Base-by-base conservation (phyloP, 2,797 vertebrate genomes). In the Antrozous pallidus region DNA sequence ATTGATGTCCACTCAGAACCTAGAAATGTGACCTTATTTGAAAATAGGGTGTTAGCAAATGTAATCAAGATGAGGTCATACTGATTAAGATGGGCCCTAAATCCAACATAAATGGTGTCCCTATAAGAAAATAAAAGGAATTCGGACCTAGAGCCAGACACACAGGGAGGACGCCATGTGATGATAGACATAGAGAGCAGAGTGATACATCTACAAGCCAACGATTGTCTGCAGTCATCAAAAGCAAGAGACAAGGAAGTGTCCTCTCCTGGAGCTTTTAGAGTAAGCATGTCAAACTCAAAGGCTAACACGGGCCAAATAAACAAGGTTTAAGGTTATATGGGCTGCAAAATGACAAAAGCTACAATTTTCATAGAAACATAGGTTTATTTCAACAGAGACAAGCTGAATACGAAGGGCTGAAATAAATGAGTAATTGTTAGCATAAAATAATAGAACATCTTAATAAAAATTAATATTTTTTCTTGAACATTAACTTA, bases 21-120 rank as follows among this genome's bases (percentile, higher is more conserved):
- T 82, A 51, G n/a, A 95, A 90, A 87, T 71, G 6, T 40, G 16
- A 38, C 51, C 36, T 75, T 90, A 51, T 54, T 90, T 93, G 78
- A 49, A 67, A 91, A 81, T 67, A 94, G 26, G 12, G 24, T 70
- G 10, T 86, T 90, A 63, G 45, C 31, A 58, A 51, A 70, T 81
- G 14, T 81, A 65, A 91, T 87, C 13, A 70, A 61, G 24, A 70
- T 82, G 51, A 87, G 51, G 20, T 80, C 56, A 45, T 42, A 45
- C 16, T 90, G 54, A 69, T 75, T 90, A 77, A 17, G 16, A 40
- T 81, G 58, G 47, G 40, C 31, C 77, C 49, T 81, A 82, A 82
- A 74, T 81, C 24, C 36, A 82, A 14, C 20, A 81, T 36, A 49
- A 51, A 58, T 81, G 33, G 28, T 74, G 11, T 58, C 40, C 40